A percentile compares a stretch with the other conserved stretches of the same genome.
These are phyloP conservation scores for Poeciliopsis turrubarensis DNA, from an alignment of 2,113 vertebrate genomes.

Conservation along the genomic window DNA sequence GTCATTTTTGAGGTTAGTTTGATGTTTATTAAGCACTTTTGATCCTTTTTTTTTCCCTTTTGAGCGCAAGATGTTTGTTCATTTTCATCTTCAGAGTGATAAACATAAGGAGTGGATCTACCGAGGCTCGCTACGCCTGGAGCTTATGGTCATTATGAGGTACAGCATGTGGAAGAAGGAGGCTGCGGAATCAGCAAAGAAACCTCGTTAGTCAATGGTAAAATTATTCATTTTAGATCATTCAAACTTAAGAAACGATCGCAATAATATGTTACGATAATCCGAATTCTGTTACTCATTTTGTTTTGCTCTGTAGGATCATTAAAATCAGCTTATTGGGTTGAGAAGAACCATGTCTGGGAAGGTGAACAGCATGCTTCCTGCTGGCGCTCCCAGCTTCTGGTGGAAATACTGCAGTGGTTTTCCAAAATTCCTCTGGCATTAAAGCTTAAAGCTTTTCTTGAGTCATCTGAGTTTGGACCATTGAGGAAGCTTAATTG, in stretches of 20 bases:
- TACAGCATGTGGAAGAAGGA: slow-evolving; percentile 56
- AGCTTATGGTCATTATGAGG: slow-evolving; percentile 85
- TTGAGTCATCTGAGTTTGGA: not conserved
- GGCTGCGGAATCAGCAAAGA: slow-evolving; percentile 1
- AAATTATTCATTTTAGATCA: not conserved
- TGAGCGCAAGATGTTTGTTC: slow-evolving; percentile 4
- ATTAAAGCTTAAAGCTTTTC: not conserved
- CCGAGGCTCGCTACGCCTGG: slow-evolving; percentile 86
- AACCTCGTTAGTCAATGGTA: not conserved
- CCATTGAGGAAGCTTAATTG: not conserved
- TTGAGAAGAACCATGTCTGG: not conserved
- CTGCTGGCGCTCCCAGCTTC: not conserved
- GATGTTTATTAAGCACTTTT: not conserved
- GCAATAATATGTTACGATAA: not conserved
- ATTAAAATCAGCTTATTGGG: not conserved
- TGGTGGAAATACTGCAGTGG: not conserved
- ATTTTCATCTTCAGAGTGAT: slow-evolving; percentile 76
- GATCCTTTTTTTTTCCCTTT: not conserved
- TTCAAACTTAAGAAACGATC: too few relatives aligned
- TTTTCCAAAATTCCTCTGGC: not conserved
- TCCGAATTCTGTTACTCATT: not conserved
- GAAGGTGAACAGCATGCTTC: too few relatives aligned
- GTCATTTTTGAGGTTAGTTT: slow-evolving; percentile 78
- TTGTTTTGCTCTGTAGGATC: slow-evolving; percentile 17
- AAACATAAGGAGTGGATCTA: slow-evolving; percentile 90